phyloP scores from a whole-genome alignment of 2,113 vertebrate genomes.

The Sorex araneus region DNA sequence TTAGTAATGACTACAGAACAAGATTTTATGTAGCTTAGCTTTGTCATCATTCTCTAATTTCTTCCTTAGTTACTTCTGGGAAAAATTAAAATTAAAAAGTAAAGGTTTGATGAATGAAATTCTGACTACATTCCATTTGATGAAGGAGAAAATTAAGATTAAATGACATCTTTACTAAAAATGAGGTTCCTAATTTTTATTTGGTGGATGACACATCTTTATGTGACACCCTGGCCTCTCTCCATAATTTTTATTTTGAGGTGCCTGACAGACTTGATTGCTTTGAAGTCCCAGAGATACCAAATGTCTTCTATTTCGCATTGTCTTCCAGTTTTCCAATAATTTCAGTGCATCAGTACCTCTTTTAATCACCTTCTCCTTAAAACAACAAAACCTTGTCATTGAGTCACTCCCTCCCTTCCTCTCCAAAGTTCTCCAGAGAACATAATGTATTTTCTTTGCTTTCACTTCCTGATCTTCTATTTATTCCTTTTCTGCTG shows the following conservation, averaged over 20 bases:
- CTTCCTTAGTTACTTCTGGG: neutral
- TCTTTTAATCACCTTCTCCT: neutral
- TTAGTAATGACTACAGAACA: neutral
- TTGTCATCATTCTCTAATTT: neutral
- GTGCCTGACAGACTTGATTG: neutral
- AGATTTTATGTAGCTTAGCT: neutral
- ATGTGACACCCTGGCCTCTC: conserved; percentile 15
- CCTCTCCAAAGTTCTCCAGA: neutral
- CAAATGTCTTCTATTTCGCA: neutral
- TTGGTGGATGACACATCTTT: neutral
- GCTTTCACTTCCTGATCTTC: neutral
- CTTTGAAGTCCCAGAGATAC: neutral
- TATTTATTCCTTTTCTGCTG: neutral
- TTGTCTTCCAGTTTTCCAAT: neutral
- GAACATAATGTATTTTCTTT: neutral
- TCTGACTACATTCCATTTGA: conserved; percentile 32
- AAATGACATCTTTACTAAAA: conserved; percentile 42
- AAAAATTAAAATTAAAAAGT: conserved; percentile 60
- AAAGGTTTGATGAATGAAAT: conserved; percentile 47
- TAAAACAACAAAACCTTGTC: neutral
- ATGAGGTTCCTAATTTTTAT: conserved; percentile 8
- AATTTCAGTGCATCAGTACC: neutral
- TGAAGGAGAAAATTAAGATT: conserved; percentile 47
- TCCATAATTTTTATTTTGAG: neutral
- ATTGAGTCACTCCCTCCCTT: neutral